Conservation (phyloP, 2,888 invertebrate species). For the Loripinus fragilis region DNA sequence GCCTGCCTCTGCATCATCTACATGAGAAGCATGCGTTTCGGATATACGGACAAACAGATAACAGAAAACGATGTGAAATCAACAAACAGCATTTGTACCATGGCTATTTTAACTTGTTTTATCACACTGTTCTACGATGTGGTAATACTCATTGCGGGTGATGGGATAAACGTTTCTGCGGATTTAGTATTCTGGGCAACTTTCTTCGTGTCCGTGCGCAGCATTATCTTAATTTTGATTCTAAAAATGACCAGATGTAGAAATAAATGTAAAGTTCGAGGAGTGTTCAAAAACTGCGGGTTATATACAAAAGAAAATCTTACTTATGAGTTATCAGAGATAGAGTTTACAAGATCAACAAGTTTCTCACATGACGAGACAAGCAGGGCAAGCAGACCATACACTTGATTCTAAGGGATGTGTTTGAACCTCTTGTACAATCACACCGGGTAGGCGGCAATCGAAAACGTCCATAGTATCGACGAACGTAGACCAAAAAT, state of each 20-base stretch:
- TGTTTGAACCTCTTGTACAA: too few species aligned
- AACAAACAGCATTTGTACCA: conserved; percentile 35
- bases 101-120: conserved; percentile 31
- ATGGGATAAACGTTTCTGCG: conserved; percentile 20
- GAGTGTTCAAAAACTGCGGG: conserved; percentile 7
- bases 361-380: conserved; percentile 4
- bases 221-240: conserved; percentile 17
- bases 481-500: too few species aligned
- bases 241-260: conserved; percentile 21
- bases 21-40: conserved; percentile 26
- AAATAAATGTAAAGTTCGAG: conserved; percentile 19
- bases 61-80: conserved; percentile 28
- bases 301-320: neutral
- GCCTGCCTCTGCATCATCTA: conserved; percentile 46
- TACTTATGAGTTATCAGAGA: conserved; percentile 33
- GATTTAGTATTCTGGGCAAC: conserved; percentile 23
- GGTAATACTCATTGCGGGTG: conserved; percentile 27
- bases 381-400: neutral
- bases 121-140: conserved; percentile 29
- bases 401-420: neutral
- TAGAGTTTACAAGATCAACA: conserved; percentile 27
- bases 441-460: too few species aligned
- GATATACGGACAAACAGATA: conserved; percentile 29
- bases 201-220: conserved; percentile 29
- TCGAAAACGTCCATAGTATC: too few species aligned